phyloP scores from a whole-genome alignment of 2,888 invertebrate genomes.

The Meloe dianella region DNA sequence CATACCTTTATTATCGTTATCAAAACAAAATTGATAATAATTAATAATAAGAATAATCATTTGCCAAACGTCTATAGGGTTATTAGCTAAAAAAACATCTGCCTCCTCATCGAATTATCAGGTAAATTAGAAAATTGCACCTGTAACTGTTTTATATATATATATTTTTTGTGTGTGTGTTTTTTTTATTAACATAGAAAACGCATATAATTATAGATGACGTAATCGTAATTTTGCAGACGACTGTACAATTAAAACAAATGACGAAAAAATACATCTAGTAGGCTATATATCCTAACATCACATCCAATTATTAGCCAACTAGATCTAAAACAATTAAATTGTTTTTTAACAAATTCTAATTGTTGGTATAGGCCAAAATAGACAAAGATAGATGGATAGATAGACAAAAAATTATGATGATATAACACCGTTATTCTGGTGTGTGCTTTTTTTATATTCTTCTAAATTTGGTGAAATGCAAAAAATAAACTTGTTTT shows the following conservation, averaged over 20 bases:
- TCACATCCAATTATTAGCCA: slow-evolving; percentile 2
- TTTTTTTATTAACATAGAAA: not conserved
- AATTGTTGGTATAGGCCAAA: not conserved
- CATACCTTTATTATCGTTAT: slow-evolving; percentile 46
- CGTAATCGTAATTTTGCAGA: not conserved
- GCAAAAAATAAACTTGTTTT: not conserved
- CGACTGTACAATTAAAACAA: not conserved
- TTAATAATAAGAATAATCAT: too few species aligned
- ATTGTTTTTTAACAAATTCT: slow-evolving; percentile 6
- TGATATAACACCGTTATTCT: too few species aligned
- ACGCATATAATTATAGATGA: not conserved
- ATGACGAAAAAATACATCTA: not conserved
- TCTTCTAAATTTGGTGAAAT: not conserved
- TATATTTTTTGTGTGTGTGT: too few species aligned
- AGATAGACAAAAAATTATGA: too few species aligned
- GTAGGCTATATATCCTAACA: not conserved
- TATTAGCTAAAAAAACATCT: not conserved
- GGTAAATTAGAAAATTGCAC: slow-evolving; percentile 2
- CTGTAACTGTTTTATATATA: too few species aligned
- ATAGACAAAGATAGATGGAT: not conserved
- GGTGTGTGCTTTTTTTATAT: not conserved
- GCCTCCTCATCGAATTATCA: not conserved
- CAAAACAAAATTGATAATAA: too few species aligned
- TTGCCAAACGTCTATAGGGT: not conserved
- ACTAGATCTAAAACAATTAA: slow-evolving; percentile 1